Evolutionary conservation across 2,113 vertebrate species (phyloP).

Genomic region (Cynopterus brachyotis): DNA sequence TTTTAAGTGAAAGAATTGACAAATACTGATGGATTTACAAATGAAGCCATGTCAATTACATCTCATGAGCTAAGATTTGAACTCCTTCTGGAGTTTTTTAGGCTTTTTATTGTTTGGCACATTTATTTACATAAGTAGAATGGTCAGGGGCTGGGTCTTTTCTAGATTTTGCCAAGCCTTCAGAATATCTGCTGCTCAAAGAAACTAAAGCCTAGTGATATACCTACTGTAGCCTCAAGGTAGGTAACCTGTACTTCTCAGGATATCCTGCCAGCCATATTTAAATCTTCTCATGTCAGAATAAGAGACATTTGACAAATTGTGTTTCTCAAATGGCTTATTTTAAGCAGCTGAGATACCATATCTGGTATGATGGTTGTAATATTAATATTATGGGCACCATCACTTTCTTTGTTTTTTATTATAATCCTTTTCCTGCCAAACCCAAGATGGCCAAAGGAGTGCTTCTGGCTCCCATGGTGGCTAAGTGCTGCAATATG

Average conservation of each 20-base stretch:
- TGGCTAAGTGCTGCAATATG: constrained; percentile 15
- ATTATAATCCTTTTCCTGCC: neutral
- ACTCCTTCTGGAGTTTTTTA: neutral
- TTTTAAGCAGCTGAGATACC: neutral
- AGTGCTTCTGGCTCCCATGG: constrained; percentile 32
- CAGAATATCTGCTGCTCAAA: neutral
- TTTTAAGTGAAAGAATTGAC: constrained; percentile 39
- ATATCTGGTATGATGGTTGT: neutral
- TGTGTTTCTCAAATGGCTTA: neutral
- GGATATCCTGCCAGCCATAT: neutral
- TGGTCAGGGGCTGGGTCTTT: neutral
- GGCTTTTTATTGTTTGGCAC: neutral
- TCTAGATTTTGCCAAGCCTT: neutral
- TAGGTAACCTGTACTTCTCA: neutral
- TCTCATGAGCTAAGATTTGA: constrained; percentile 7
- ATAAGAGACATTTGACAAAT: neutral
- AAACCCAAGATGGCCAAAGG: accelerated
- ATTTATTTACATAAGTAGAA: neutral
- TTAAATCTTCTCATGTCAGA: neutral
- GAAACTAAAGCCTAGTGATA: neutral
- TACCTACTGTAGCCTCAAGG: neutral
- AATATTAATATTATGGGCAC: constrained; percentile 13
- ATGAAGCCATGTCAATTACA: constrained; percentile 12
- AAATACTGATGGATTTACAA: constrained; percentile 41
- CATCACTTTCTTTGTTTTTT: neutral